A percentile compares a stretch with the other conserved stretches of the same genome.
Conservation (phyloP, 1,140 invertebrate species). For the Thereuonema tuberculata region DNA sequence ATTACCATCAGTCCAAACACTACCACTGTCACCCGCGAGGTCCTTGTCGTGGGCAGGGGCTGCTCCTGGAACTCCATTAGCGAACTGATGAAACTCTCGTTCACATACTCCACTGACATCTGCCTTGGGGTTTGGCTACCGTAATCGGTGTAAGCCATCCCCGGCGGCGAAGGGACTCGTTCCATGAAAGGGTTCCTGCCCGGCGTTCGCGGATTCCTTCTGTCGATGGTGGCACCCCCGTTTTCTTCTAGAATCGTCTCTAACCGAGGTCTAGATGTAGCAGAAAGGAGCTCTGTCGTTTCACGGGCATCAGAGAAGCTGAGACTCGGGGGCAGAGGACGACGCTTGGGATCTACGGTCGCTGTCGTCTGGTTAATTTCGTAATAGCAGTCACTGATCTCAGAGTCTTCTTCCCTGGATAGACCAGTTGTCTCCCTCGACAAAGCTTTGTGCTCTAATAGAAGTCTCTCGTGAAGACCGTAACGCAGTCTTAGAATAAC, state of each 20-base stretch:
- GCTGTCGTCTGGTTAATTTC: background rate
- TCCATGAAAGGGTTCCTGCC: too few relatives aligned
- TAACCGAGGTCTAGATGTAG: too few relatives aligned
- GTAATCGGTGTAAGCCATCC: constrained; percentile 5
- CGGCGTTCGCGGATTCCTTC: too few relatives aligned
- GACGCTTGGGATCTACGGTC: background rate
- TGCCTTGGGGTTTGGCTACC: constrained; percentile 4
- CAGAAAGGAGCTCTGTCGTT: background rate
- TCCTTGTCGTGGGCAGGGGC: constrained; percentile 12
- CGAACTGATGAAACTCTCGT: constrained; percentile 17
- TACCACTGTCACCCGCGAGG: constrained; percentile 3
- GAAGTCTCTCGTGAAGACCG: background rate
- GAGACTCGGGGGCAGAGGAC: background rate
- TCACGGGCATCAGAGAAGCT: background rate
- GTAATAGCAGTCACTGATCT: background rate
- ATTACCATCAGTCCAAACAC: constrained; percentile 11
- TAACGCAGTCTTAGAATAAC: constrained; percentile 15
- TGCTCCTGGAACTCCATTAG: constrained; percentile 13
- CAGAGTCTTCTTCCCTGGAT: background rate
- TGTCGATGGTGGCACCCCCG: too few relatives aligned
- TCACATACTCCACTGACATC: constrained; percentile 18
- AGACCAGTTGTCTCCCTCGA: background rate
- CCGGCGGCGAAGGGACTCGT: background rate
- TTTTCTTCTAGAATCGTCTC: too few relatives aligned
- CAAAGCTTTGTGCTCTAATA: background rate